A percentile compares a stretch with the other conserved stretches of the same genome.
phyloP scores from a whole-genome alignment of 1,140 invertebrate species.

The Drosophila mojavensis region DNA sequence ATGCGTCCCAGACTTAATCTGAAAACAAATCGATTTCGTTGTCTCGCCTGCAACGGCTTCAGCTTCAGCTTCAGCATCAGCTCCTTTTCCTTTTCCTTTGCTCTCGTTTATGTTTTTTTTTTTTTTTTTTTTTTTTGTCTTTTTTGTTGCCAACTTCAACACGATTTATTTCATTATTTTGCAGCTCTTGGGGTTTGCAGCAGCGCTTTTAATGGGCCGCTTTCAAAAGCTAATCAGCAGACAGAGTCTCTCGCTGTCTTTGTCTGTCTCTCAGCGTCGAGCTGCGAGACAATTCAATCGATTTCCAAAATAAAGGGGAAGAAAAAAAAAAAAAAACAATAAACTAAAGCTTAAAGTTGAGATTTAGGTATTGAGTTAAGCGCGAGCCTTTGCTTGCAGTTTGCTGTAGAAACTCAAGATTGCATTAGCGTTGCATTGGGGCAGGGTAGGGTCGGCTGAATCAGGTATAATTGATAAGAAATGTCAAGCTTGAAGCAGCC shows the following conservation, averaged over 20 bases:
- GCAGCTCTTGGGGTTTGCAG: slow-evolving; percentile 21
- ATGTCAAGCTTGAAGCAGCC: background rate
- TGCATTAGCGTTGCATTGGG: slow-evolving; percentile 18
- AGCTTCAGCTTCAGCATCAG: background rate
- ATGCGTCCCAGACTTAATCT: slow-evolving; percentile 77
- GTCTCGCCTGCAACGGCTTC: slow-evolving; percentile 46
- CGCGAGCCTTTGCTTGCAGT: background rate
- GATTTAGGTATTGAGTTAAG: slow-evolving; percentile 12
- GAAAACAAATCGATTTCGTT: slow-evolving; percentile 82
- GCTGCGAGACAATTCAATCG: slow-evolving; percentile 75
- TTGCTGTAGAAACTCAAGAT: slow-evolving; percentile 45
- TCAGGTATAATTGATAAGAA: background rate
- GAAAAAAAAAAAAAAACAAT: slow-evolving; percentile 21
- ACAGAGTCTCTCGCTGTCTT: slow-evolving; percentile 14
- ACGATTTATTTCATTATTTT: slow-evolving; percentile 82
- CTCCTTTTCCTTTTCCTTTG: slow-evolving; percentile 1
- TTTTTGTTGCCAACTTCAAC: slow-evolving; percentile 61
- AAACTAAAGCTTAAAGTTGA: slow-evolving; percentile 52
- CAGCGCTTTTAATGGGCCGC: slow-evolving; percentile 52
- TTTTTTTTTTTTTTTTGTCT: too few relatives aligned
- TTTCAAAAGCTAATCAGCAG: slow-evolving; percentile 73
- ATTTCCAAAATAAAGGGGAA: slow-evolving; percentile 31
- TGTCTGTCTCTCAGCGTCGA: slow-evolving; percentile 1
- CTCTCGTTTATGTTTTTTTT: slow-evolving; percentile 15
- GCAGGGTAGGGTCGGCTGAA: background rate